phyloP scores from a whole-genome alignment of 2,888 invertebrate genomes.

The Sinelater perroti region DNA sequence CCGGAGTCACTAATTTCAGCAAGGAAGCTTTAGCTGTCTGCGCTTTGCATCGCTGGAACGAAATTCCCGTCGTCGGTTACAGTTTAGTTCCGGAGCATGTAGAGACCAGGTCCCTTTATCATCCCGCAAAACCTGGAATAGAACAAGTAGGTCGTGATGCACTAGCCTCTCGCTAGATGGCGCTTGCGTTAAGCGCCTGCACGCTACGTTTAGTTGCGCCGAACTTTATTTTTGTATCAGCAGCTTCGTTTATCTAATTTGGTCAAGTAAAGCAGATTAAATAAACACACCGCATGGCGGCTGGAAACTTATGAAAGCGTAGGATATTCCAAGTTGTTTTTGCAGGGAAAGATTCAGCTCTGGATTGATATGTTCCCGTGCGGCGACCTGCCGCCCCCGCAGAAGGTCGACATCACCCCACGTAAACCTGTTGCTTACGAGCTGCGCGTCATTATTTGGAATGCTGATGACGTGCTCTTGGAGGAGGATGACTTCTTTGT shows the following conservation, averaged over 20 bases:
- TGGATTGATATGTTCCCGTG: conserved; percentile 89
- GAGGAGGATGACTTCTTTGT: conserved; percentile 75
- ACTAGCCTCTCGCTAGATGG: too few relatives aligned
- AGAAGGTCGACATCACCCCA: conserved; percentile 80
- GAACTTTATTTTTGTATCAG: too few relatives aligned
- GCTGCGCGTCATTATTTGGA: conserved; percentile 74
- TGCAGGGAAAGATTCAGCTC: conserved; percentile 83
- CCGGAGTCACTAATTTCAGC: not conserved
- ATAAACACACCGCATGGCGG: too few relatives aligned
- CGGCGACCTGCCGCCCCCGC: conserved; percentile 68
- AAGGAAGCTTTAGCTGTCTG: conserved; percentile 80
- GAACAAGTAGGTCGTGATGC: conserved; percentile 74
- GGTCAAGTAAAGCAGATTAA: too few relatives aligned
- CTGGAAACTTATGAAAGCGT: too few relatives aligned
- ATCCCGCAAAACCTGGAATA: conserved; percentile 76
- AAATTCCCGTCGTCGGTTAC: conserved; percentile 80
- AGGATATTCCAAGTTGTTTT: too few relatives aligned
- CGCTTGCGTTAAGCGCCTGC: too few relatives aligned
- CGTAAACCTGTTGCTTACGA: conserved; percentile 74
- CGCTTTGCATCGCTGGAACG: conserved; percentile 77
- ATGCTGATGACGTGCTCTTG: conserved; percentile 70
- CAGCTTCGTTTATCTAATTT: too few relatives aligned
- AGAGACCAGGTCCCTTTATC: conserved; percentile 83
- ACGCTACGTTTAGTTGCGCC: too few relatives aligned
- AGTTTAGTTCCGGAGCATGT: conserved; percentile 90